phyloP scores from a whole-genome alignment of 1,140 invertebrate species.

The Drosophila neocordata region DNA sequence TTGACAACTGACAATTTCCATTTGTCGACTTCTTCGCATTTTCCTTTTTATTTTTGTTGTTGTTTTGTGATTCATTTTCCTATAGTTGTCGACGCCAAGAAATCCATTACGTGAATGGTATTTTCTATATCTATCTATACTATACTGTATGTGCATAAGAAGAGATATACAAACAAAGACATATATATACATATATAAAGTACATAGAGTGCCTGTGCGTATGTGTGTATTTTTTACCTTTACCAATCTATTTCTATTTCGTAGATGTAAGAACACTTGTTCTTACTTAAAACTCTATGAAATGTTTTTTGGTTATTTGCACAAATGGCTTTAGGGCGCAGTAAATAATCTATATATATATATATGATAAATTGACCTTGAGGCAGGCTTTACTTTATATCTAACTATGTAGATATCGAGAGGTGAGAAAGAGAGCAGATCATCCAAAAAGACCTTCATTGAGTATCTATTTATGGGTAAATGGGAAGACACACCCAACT shows the following conservation, averaged over 20 bases:
- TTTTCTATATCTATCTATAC: conserved; percentile 21
- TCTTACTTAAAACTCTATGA: conserved; percentile 33
- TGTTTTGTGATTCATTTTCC: conserved; percentile 62
- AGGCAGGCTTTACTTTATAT: conserved; percentile 24
- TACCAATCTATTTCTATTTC: conserved; percentile 18
- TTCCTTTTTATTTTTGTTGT: conserved; percentile 33
- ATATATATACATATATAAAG: not conserved
- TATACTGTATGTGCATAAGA: not conserved
- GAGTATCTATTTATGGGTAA: conserved; percentile 31
- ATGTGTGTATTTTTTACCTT: conserved; percentile 1
- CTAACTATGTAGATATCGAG: conserved; percentile 11
- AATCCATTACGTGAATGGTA: conserved; percentile 59
- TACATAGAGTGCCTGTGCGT: not conserved
- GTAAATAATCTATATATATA: not conserved
- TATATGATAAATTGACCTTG: conserved; percentile 39
- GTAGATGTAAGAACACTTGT: conserved; percentile 55
- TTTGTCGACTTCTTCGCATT: conserved; percentile 49
- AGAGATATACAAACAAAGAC: not conserved
- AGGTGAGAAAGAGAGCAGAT: conserved; percentile 15
- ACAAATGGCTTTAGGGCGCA: conserved; percentile 47
- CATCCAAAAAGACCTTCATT: conserved; percentile 34
- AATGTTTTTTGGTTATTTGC: conserved; percentile 50
- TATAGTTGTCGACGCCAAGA: conserved; percentile 39
- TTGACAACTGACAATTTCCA: conserved; percentile 78
- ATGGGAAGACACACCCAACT: conserved; percentile 53